Base-by-base conservation (phyloP, 2,113 vertebrate species). In the Petrocephalus zakoni region DNA sequence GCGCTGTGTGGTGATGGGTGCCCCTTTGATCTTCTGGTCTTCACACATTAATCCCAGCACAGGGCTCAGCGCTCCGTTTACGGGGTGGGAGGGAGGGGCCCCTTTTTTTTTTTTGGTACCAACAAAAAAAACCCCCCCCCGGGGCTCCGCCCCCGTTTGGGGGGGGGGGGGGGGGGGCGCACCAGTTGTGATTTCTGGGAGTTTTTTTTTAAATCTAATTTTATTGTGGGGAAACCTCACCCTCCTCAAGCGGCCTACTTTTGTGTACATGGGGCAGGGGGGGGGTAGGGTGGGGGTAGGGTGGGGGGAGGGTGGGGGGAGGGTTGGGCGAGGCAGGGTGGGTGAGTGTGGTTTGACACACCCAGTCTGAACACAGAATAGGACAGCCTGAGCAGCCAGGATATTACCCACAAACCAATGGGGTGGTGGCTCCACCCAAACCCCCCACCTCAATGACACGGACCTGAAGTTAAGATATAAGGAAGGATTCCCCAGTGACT, bases 361-460 rank as follows among this genome's bases (percentile, higher is more conserved):
- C 81, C 46, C 81, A 78, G 34, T 78, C 72, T 78, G 34, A 78
- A 78, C 72, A 78, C 72, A 78, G 34, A 78, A 78, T 42, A 78
- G 72, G 13, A 78, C 34, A 34, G 13, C 37, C 37, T 34, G 53
- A 9, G 53, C 6, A 78, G 15, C 42, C 34, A 37, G 72, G 72
- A 42, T 42, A 78, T 78, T 78, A 78, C 72, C 72, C 72, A 78
- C 72, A 78, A 42, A 78, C 72, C 72, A 78, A 42, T 42, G 34
- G 72, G 72, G 29, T 10, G 2, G 72, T 42, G 25, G 34, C 29
- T 75, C 34, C 13, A n/a, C 72, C 72, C 42, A 42, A 42, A 42
- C 61, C 61, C 25, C 34, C 72, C 13, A 6, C 72, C 72, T 4
- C 34, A 42, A 42, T 34, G 34, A 78, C 15, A 78, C 6, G 6